Evolutionary conservation across 2,888 invertebrate genomes (phyloP).

Genomic region (Phymatocera aterrima): DNA sequence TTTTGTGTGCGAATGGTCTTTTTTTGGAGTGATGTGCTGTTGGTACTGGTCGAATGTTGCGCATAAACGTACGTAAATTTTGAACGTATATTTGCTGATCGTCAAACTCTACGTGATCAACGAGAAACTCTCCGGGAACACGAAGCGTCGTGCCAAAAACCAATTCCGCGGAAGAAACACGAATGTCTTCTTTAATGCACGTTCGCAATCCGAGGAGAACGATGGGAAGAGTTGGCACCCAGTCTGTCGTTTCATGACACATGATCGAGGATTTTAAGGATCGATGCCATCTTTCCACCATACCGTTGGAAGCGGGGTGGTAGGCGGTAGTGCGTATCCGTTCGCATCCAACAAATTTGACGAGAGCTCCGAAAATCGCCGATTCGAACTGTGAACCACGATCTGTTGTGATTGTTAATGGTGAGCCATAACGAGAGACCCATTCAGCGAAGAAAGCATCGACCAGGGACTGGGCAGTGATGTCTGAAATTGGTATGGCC

Average conservation of each 20-base stretch:
- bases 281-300: constrained; percentile 71
- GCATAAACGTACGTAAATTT: constrained; percentile 23
- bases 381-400: constrained; percentile 65
- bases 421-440: constrained; percentile 72
- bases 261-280: constrained; percentile 68
- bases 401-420: constrained; percentile 64
- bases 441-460: constrained; percentile 65
- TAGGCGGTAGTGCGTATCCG: constrained; percentile 61
- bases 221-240: constrained; percentile 62
- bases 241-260: constrained; percentile 54
- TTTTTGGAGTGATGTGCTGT: constrained; percentile 10
- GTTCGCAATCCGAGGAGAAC: constrained; percentile 65
- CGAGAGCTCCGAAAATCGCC: constrained; percentile 54
- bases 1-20: constrained; percentile 37
- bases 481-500: constrained; percentile 57
- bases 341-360: constrained; percentile 52
- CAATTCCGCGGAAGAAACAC: constrained; percentile 61
- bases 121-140: constrained; percentile 58
- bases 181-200: constrained; percentile 59
- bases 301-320: constrained; percentile 69
- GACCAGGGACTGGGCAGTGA: constrained; percentile 60
- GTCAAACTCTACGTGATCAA: not conserved
- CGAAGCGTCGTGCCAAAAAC: constrained; percentile 59
- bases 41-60: constrained; percentile 22
- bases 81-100: not conserved